Evolutionary conservation across 2,113 vertebrate genomes (phyloP), one percentile per base, ranked within the genome.

Genomic region (Grus americana): DNA sequence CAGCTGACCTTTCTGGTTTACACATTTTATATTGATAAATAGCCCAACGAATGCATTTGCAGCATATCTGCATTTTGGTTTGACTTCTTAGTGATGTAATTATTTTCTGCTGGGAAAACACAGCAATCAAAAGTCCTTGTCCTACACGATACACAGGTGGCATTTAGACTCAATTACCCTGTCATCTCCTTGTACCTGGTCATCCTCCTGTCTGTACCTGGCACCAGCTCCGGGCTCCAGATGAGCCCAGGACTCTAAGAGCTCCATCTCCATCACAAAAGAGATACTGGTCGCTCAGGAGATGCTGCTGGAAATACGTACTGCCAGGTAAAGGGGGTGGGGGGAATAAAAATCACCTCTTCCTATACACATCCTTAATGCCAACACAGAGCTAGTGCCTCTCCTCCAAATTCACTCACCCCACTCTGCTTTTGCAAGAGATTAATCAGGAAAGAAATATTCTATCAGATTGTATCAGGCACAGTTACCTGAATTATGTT

Each of bases 1-100:
- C 54, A 82, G 63, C 62, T 92, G 90, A 96, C 87, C 92, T 95
- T 97, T 96, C 81, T 79, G 74, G 63, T 91, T 87, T 88, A 82
- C 85, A 90, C 62, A 76, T 94, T 88, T 95, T 82, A 90, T 88
- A 92, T 73, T 90, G 96, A 96, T 93, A 95, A 96, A 94, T 40
- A 88, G 78, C 57, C 66, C 40, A 52, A 94, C 1, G 1, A 80
- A 76, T 61, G 81, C 73, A 91, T 63, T 65, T 87, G 40, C 70
- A 95, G 91, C 32, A 14, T 44, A 97, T 72, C 66, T 79, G 74
- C 81, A 46, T 91, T 89, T 85, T n/a, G 17, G 27, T 63, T 61
- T 71, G 66, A 57, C 49, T 70, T 94, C 65, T 72, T 81, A 61
- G 42, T 22, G 57, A 92, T 40, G 21, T 65, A 59, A 75, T 73